Base-by-base conservation (phyloP, 2,797 vertebrate genomes). In the Apogon talboti region DNA sequence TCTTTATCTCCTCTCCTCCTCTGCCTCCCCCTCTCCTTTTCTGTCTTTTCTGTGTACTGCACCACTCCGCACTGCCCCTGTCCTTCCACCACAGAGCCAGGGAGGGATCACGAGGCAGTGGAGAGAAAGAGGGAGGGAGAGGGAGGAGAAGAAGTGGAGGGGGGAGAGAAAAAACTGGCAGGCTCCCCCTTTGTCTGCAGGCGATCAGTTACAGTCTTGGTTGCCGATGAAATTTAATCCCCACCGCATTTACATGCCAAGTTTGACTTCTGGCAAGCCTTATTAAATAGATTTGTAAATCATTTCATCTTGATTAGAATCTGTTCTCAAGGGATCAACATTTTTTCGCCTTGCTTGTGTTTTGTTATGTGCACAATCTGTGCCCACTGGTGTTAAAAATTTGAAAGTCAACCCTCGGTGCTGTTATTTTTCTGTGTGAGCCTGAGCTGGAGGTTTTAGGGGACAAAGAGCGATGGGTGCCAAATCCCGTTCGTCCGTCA, bases 221-320 rank as follows among this genome's bases (percentile, higher is more conserved):
- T 92, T 90, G 88, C 89, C 81, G 90, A 90, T 92, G 91, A 92
- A 92, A 93, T 91, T 89, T 89, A 91, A 92, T 91, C 89, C 87
- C 86, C 82, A 80, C 90, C 71, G 78, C 90, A 91, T 93, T 91
- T 91, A 90, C 91, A 91, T 93, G 91, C 92, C 91, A 92, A 92
- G 90, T 92, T 90, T 91, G 90, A 92, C 91, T 92, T 91, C 90
- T 93, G 92, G 92, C 91, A 90, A 91, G 90, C 88, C 90, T 90
- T 92, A 93, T 92, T 92, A 92, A 92, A 93, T 92, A 92, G 91
- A 93, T 93, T 92, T 93, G 92, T 92, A 92, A 91, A 92, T 92
- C 88, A 91, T 93, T 93, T 93, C 89, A 93, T 93, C 92, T 92
- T 92, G 89, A 92, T 93, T 92, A 91, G 87, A 91, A 90, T 91